These are phyloP conservation scores for Callimorpha dominula DNA, from an alignment of 2,888 invertebrate genomes.

Conservation along the genomic window DNA sequence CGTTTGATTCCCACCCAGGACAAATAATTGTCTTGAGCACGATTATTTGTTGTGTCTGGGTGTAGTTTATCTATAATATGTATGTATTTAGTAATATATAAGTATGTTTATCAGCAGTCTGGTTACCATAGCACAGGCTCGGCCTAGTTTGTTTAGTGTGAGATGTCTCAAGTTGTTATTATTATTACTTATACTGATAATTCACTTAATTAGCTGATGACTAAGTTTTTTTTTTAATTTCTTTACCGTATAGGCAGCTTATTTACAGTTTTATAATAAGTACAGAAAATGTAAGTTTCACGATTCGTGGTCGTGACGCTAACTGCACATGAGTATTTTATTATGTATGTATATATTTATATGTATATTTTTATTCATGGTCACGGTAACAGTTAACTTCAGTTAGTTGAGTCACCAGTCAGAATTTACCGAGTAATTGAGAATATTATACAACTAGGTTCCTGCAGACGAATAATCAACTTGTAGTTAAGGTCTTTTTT, in stretches of 20 bases:
- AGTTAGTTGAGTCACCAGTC: not conserved
- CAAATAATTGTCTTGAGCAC: too few relatives aligned
- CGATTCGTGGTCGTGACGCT: not conserved
- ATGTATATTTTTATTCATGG: slow-evolving; percentile 2
- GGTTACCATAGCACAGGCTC: too few relatives aligned
- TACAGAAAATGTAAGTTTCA: not conserved
- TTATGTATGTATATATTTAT: not conserved
- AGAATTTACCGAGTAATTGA: not conserved
- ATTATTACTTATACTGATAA: too few relatives aligned
- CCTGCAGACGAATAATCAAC: not conserved
- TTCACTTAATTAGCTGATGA: not conserved
- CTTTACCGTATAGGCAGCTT: not conserved
- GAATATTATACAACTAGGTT: slow-evolving; percentile 2
- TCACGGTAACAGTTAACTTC: not conserved
- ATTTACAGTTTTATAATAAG: not conserved
- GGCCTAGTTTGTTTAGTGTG: too few relatives aligned
- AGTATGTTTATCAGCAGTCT: too few relatives aligned
- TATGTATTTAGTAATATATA: too few relatives aligned
- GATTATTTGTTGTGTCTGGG: too few relatives aligned
- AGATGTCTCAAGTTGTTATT: too few relatives aligned
- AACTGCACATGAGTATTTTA: not conserved
- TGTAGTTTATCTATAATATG: too few relatives aligned
- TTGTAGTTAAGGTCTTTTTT: not conserved
- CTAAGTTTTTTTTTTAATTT: not conserved
- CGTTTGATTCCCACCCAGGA: too few relatives aligned